Evolutionary conservation across 2,113 vertebrate species (phyloP).

Genomic region (Apteryx mantelli): DNA sequence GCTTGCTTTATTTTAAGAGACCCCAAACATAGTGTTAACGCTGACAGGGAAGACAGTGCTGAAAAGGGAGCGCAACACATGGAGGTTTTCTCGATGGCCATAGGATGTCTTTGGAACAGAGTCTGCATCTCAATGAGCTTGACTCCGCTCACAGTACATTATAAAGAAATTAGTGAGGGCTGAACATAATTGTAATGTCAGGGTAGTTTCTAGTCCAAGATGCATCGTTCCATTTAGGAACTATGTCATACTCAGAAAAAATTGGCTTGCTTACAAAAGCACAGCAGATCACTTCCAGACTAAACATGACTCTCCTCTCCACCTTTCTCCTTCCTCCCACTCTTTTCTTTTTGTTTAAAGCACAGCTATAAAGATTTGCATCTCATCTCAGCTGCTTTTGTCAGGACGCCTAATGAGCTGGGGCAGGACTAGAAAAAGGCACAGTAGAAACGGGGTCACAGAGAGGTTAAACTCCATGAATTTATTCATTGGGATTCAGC

Average conservation of each 20-base stretch:
- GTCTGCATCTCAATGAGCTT: conserved; percentile 47
- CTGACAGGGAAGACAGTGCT: conserved; percentile 15
- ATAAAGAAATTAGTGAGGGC: conserved; percentile 40
- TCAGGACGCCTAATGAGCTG: conserved; percentile 63
- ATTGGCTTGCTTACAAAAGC: conserved; percentile 29
- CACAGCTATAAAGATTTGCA: not conserved
- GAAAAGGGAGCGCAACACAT: not conserved
- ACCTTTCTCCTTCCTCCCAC: conserved; percentile 19
- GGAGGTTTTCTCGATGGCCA: not conserved
- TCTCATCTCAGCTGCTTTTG: conserved; percentile 39
- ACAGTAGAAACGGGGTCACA: conserved; percentile 52
- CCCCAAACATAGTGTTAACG: not conserved
- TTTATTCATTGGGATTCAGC: conserved; percentile 70
- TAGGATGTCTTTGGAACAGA: conserved; percentile 48
- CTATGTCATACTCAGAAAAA: not conserved
- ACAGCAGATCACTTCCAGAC: conserved; percentile 35
- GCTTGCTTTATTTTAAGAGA: not conserved
- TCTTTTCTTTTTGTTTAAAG: conserved; percentile 50
- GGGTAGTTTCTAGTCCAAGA: not conserved
- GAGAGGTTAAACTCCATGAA: conserved; percentile 70
- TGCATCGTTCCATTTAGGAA: not conserved
- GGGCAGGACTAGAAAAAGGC: conserved; percentile 17
- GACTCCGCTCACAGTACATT: conserved; percentile 10
- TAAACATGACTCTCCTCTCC: not conserved
- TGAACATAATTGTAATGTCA: conserved; percentile 26